Base-by-base conservation (phyloP, 92 coral and sea anemone species). In the Umimayanthus chanpuru region DNA sequence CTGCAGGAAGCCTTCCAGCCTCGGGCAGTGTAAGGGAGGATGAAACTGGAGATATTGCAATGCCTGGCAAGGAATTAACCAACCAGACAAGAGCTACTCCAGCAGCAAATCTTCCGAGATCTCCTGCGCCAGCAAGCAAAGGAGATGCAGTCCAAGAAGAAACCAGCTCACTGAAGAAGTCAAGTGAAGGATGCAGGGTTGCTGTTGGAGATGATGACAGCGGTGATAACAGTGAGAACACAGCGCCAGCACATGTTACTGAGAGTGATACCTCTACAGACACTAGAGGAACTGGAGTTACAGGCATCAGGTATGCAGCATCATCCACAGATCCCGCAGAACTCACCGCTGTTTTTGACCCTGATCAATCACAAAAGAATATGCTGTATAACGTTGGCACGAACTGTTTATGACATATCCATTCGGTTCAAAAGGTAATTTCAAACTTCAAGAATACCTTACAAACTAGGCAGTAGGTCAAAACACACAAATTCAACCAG, bases 61-160 rank as follows among this genome's bases (percentile, higher is more conserved):
- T 78, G 15, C 8, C 64, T 15, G 25, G 64, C 9, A 26, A 20
- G 9, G 40, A 21, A n/a, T 55, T 47, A 44, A 16, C 61, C 82
- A 83, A 5, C 9, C 74, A 70, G 73, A 44, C 6, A 12, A 43
- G 25, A 16, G 78, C 49, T 18, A 21, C 64, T 83, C 39, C 50
- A 25, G 40, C 74, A 11, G 67, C 20, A 44, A 23, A 32, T 43
- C 32, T 18, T 39, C 9, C 25, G 75, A 39, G 39, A 81, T 64
- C 23, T 68, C 36, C 23, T 81, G 53, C 58, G 66, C 23, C 76
- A 81, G 16, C 78, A 25, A 70, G 66, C 25, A 44, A 83, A 83
- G 43, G 40, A 41, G 78, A 71, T 14, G 64, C 23, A 39, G 2
- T 39, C 39, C 36, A 16, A 83, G 87, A 47, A 70, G 39, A 65